phyloP scores from a whole-genome alignment of 2,797 vertebrate species.

The Aplochiton taeniatus region DNA sequence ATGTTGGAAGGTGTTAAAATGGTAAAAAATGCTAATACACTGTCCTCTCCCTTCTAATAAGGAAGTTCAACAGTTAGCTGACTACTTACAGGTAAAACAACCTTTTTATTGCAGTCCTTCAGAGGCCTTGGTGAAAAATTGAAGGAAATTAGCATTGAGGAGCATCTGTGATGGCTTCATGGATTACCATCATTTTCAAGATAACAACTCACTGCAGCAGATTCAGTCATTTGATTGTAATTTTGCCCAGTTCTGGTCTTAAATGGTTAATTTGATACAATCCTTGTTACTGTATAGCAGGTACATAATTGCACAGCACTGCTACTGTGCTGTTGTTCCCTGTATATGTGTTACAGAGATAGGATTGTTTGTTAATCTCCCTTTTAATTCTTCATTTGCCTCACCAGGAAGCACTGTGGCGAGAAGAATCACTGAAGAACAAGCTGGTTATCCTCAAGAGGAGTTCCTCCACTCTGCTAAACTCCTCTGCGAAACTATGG shows the following conservation, averaged over 20 bases:
- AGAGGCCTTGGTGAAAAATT: too few species aligned
- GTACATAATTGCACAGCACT: not conserved
- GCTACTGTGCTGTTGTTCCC: not conserved
- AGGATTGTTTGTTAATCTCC: too few species aligned
- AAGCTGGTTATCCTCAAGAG: constrained; percentile 72
- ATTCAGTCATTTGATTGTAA: too few species aligned
- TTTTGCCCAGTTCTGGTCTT: too few species aligned
- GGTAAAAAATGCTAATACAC: not conserved
- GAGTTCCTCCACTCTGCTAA: constrained; percentile 60
- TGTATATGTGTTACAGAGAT: not conserved
- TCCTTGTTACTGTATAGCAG: not conserved
- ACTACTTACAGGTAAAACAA: constrained; percentile 74
- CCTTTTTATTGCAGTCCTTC: not conserved
- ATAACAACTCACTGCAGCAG: too few species aligned
- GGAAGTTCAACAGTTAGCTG: constrained; percentile 71
- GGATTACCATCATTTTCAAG: too few species aligned
- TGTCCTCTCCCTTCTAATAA: constrained; percentile 41
- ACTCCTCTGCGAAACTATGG: constrained; percentile 70
- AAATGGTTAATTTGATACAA: too few species aligned
- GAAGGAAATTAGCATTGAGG: too few species aligned
- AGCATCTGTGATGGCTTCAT: too few species aligned
- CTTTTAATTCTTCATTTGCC: not conserved
- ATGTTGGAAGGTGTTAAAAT: too few species aligned
- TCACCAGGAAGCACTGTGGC: constrained; percentile 76
- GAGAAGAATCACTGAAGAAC: constrained; percentile 73